Evolutionary conservation across 2,113 vertebrate species (phyloP).

Genomic region (Sarotherodon lohbergeri): DNA sequence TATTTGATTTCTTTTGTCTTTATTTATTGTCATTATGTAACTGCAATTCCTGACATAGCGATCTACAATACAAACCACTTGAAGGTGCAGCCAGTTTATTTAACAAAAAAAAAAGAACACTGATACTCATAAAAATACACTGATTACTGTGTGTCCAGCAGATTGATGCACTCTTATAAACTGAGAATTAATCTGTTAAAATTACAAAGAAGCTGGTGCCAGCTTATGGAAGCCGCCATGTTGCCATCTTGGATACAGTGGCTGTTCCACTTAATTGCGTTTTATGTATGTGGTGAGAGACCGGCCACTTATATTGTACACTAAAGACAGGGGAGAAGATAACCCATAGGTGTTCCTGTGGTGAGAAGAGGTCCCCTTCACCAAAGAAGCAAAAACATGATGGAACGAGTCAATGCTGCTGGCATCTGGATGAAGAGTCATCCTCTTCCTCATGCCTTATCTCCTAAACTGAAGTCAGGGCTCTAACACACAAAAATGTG

Average conservation of each 20-base stretch:
- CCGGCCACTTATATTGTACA: not conserved
- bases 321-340: not conserved
- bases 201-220: not conserved
- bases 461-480: not conserved
- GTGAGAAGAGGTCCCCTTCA: not conserved
- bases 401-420: not conserved
- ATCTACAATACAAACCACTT: not conserved
- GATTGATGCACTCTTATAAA: not conserved
- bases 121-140: not conserved
- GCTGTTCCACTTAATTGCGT: not conserved
- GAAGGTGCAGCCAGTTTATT: not conserved
- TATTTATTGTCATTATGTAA: not conserved
- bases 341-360: not conserved
- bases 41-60: not conserved
- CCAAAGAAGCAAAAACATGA: not conserved
- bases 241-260: not conserved
- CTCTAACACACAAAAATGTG: not conserved
- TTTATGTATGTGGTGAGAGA: not conserved
- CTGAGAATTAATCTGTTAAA: accelerated
- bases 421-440: not conserved
- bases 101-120: not conserved
- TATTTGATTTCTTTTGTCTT: not conserved
- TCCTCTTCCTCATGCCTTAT: not conserved
- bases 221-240: not conserved
- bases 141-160: not conserved